Conservation (phyloP, 2,888 invertebrate species). For the Stenodema calcarata region DNA sequence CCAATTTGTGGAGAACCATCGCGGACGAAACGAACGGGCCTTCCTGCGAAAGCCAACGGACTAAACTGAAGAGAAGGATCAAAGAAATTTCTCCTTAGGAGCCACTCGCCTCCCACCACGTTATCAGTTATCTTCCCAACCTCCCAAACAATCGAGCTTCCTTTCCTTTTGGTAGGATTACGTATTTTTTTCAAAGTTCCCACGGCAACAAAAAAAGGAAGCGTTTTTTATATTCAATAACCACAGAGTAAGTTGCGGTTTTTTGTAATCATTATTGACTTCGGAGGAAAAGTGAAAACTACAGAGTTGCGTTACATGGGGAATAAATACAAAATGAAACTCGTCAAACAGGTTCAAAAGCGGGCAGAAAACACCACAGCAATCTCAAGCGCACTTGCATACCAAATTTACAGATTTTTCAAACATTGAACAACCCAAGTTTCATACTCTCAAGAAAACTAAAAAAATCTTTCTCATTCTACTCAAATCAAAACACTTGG, state of each 20-base stretch:
- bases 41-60: conserved; percentile 42
- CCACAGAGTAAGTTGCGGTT: not conserved
- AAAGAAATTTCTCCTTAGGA: conserved; percentile 42
- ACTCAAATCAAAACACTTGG: too few relatives aligned
- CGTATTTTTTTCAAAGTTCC: not conserved
- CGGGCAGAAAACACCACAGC: not conserved
- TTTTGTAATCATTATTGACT: not conserved
- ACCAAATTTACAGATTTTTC: too few relatives aligned
- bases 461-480: too few relatives aligned
- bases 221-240: not conserved
- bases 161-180: not conserved
- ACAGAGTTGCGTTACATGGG: not conserved
- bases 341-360: not conserved
- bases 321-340: not conserved
- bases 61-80: conserved; percentile 19
- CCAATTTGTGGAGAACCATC: conserved; percentile 54
- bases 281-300: not conserved
- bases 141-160: conserved; percentile 22
- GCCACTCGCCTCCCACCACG: conserved; percentile 28
- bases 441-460: too few relatives aligned
- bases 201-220: not conserved
- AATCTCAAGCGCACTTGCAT: not conserved
- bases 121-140: conserved; percentile 41
- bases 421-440: too few relatives aligned
- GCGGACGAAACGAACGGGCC: conserved; percentile 31